Base-by-base conservation (phyloP, 2,888 invertebrate genomes). In the Dicyrtomina minuta region DNA sequence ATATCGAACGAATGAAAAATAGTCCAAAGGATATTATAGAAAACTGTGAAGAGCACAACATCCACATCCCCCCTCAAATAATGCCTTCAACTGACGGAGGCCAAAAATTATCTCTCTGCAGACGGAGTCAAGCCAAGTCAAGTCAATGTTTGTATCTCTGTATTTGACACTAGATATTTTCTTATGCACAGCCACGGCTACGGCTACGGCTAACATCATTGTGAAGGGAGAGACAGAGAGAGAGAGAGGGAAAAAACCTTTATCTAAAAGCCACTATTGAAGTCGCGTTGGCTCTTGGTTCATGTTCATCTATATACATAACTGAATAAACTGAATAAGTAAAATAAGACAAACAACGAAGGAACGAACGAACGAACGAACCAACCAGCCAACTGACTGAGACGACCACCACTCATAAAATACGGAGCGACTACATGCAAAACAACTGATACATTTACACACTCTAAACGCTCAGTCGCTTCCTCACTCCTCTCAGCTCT, bases 401-500 rank as follows among this genome's bases (percentile, higher is more conserved):
- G 62, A 49, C 20, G 27, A 33, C 62, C 24, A 49, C 49, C 41
- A 55, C 24, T 62, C 46, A 51, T 49, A 62, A 62, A 61, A 49
- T 62, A 12, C 49, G n/a, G n/a, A n/a, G n/a, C n/a, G 8, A 33
- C 4, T 33, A 33, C 33, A 62, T 62, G 62, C 62, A 62, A 62
- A 62, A 62, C 62, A 49, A 62, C 62, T 62, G 62, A 51, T 22
- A 62, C 22, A 22, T 2, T 41, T 22, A 44, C 60, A 43, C 20
- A 58, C 53, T 1, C 41, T 24, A 15, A 26, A 27, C 55, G 12
- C n/a, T 12, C 49, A 6, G 24, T 51, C n/a, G 26, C 24, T 22
- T n/a, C 24, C 55, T 15, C 55, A 55, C 55, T 17, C 12, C 55
- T 24, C 55, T 17, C 12, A 51, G 55, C 15, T 26, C 27, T n/a